Conservation (phyloP, 2,888 invertebrate species). For the Zaprionus lineosus region DNA sequence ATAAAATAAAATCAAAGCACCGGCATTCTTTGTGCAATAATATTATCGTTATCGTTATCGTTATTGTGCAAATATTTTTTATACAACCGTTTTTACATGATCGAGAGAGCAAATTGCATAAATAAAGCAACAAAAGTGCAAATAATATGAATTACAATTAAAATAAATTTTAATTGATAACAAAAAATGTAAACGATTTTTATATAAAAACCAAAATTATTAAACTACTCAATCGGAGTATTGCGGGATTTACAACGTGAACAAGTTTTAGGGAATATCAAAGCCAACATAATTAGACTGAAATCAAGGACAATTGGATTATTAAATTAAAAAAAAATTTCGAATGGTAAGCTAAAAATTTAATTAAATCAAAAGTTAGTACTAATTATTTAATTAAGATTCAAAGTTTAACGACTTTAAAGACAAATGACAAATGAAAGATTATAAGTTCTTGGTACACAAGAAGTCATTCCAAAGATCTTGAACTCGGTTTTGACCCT, state of each 20-base stretch:
- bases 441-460: too few relatives aligned
- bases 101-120: slow-evolving; percentile 11
- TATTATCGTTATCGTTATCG: slow-evolving; percentile 17
- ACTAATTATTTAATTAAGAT: too few relatives aligned
- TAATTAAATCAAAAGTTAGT: too few relatives aligned
- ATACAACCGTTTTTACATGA: slow-evolving; percentile 43
- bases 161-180: slow-evolving; percentile 8
- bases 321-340: slow-evolving; percentile 49
- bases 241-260: not conserved
- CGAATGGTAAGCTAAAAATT: slow-evolving; percentile 63
- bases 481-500: slow-evolving; percentile 29
- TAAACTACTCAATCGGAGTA: slow-evolving; percentile 12
- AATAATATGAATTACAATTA: slow-evolving; percentile 7
- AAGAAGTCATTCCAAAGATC: too few relatives aligned
- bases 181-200: slow-evolving; percentile 24
- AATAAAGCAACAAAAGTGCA: not conserved
- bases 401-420: too few relatives aligned
- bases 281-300: slow-evolving; percentile 56
- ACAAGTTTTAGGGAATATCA: slow-evolving; percentile 42
- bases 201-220: slow-evolving; percentile 9
- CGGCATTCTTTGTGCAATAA: slow-evolving; percentile 65
- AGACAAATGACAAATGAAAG: too few relatives aligned
- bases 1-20: slow-evolving; percentile 35
- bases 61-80: slow-evolving; percentile 58
- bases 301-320: slow-evolving; percentile 60